Conservation (phyloP, 2,113 vertebrate species). For the Calyptomena viridis region DNA sequence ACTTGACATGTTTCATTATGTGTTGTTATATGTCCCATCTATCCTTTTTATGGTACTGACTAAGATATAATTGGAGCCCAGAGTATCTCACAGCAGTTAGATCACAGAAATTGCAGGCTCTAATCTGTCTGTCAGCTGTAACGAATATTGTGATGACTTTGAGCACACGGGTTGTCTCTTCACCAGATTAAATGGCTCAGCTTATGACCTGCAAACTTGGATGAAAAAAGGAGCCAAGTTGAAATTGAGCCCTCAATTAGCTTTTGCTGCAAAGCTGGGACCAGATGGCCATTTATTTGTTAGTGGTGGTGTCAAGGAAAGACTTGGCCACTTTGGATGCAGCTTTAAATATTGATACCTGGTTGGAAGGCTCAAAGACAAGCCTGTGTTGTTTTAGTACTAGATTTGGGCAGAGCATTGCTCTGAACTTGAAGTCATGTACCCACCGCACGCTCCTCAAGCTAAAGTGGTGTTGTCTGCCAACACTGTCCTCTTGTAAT, state of each 20-base stretch:
- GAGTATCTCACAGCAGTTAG: neutral
- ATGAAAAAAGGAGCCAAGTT: neutral
- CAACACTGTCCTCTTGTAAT: neutral
- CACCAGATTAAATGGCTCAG: neutral
- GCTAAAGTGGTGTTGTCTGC: neutral
- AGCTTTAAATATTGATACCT: neutral
- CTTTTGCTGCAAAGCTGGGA: neutral
- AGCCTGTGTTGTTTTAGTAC: neutral
- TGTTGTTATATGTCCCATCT: neutral
- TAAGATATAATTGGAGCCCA: constrained; percentile 6
- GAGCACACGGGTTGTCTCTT: neutral
- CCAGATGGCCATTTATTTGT: neutral
- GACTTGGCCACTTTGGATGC: neutral
- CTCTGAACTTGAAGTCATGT: neutral
- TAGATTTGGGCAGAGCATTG: neutral
- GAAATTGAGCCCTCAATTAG: neutral
- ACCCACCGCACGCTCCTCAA: neutral
- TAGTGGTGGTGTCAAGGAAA: neutral
- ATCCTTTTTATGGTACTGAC: constrained; percentile 13
- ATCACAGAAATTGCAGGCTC: constrained; percentile 10
- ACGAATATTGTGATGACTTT: neutral
- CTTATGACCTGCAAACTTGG: neutral
- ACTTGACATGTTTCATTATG: constrained; percentile 40
- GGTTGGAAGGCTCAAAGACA: neutral
- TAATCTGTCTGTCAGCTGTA: constrained; percentile 21